A percentile compares a stretch with the other conserved stretches of the same genome.
Conservation (phyloP, 2,888 invertebrate genomes). For the Pandemis corylana region DNA sequence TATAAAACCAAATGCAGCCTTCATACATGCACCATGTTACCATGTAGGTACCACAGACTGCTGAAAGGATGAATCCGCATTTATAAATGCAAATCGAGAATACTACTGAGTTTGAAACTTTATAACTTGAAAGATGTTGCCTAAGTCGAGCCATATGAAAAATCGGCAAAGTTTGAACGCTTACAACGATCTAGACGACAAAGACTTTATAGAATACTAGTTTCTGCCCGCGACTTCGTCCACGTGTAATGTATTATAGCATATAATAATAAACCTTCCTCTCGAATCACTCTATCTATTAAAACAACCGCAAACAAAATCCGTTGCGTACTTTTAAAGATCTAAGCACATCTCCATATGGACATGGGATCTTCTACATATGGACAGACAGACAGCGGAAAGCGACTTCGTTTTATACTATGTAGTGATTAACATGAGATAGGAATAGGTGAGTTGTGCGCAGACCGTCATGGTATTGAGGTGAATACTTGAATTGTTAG, state of each 20-base stretch:
- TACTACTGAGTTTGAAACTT: constrained; percentile 26
- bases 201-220: constrained; percentile 3
- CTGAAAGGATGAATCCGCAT: constrained; percentile 28
- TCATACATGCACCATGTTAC: constrained; percentile 26
- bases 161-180: constrained; percentile 21
- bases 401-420: no score
- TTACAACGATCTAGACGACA: constrained; percentile 21
- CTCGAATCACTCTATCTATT: no score
- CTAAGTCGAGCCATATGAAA: constrained; percentile 14
- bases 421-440: no score
- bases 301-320: no score
- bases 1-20: constrained; percentile 33
- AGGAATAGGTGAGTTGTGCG: not conserved
- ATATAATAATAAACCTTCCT: no score
- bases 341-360: no score
- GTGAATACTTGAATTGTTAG: not conserved
- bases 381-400: no score
- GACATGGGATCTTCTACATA: no score
- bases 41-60: constrained; percentile 14
- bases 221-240: no score
- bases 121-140: constrained; percentile 20
- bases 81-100: constrained; percentile 28
- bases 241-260: no score
- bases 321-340: no score
- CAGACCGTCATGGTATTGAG: not conserved